Conservation (phyloP, 2,797 vertebrate genomes). For the Platyrinchus mystaceus region DNA sequence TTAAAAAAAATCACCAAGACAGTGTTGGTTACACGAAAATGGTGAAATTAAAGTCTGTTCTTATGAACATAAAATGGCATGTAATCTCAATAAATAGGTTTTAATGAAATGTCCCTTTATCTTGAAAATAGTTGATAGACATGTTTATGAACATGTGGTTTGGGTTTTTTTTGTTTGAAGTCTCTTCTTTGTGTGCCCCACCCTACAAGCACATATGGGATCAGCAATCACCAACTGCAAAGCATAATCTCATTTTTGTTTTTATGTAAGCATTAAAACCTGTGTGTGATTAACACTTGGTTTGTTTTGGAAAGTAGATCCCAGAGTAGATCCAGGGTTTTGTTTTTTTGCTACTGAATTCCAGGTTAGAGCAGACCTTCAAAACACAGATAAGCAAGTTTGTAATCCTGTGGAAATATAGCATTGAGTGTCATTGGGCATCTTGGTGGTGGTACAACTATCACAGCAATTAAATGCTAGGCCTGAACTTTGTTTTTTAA, state of each 20-base stretch:
- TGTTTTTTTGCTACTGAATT: neutral
- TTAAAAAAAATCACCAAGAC: neutral
- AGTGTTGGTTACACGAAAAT: neutral
- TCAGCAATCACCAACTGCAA: neutral
- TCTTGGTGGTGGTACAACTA: neutral
- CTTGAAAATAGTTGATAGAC: neutral
- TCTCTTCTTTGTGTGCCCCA: neutral
- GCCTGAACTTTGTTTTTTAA: neutral
- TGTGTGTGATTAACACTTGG: neutral
- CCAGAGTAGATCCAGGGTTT: neutral
- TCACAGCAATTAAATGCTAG: neutral
- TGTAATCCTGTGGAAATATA: neutral
- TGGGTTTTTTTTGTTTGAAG: neutral
- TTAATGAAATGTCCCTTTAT: neutral
- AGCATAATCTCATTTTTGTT: neutral
- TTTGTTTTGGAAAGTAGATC: neutral
- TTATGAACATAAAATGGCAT: neutral
- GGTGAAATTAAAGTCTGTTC: neutral
- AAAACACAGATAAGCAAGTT: neutral
- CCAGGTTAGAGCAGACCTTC: neutral
- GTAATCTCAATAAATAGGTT: neutral
- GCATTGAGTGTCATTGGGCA: accelerated
- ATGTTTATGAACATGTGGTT: neutral
- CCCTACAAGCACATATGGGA: neutral
- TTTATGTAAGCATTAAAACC: neutral